These are phyloP conservation scores for Idris sp. DNA, from an alignment of 1,140 invertebrate genomes.

Conservation along the genomic window DNA sequence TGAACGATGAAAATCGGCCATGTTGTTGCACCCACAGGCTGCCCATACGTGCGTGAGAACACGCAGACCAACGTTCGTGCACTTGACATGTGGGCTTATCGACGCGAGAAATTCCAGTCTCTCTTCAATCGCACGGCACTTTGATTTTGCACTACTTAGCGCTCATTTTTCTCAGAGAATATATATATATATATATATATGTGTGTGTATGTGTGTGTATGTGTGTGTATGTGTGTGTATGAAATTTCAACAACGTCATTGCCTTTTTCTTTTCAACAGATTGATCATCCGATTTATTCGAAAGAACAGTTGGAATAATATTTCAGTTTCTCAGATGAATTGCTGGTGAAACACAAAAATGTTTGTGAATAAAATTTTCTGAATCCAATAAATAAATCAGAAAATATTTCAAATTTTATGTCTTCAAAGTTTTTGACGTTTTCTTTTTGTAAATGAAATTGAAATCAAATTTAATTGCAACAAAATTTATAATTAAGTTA, in stretches of 20 bases:
- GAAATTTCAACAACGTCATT: slow-evolving; percentile 46
- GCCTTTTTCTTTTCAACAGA: slow-evolving; percentile 31
- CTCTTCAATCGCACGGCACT: slow-evolving; percentile 55
- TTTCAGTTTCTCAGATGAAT: too few relatives aligned
- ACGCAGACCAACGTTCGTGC: slow-evolving; percentile 49
- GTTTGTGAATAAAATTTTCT: too few relatives aligned
- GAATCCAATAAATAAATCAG: too few relatives aligned
- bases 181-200: too few relatives aligned
- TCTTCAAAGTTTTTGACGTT: too few relatives aligned
- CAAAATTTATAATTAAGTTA: too few relatives aligned
- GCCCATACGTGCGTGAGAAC: slow-evolving; percentile 65
- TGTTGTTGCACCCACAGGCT: slow-evolving; percentile 71
- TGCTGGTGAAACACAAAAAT: too few relatives aligned
- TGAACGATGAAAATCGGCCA: slow-evolving; percentile 70
- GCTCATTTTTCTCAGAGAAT: slow-evolving; percentile 56
- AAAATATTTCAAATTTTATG: too few relatives aligned
- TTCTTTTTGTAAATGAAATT: too few relatives aligned
- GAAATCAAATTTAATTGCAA: too few relatives aligned
- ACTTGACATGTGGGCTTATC: slow-evolving; percentile 64
- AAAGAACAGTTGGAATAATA: too few relatives aligned
- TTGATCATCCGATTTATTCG: slow-evolving; percentile 35
- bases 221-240: slow-evolving; percentile 17
- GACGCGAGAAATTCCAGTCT: slow-evolving; percentile 62
- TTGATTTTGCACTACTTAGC: slow-evolving; percentile 59
- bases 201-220: slow-evolving; percentile 16